Conservation (phyloP, 1,140 invertebrate genomes). For the Trialeurodes vaporariorum region DNA sequence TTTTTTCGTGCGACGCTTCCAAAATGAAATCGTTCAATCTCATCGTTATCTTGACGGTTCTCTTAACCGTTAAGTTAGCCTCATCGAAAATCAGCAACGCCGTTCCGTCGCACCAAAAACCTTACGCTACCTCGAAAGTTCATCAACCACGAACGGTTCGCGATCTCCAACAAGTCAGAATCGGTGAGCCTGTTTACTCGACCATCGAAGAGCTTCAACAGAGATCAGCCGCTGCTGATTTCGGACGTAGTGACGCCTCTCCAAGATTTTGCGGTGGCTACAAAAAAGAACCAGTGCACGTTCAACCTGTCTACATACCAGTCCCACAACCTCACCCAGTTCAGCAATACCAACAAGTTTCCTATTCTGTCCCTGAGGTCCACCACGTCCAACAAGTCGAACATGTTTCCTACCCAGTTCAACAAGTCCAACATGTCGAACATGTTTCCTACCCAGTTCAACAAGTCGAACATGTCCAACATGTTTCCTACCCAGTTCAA, state of each 20-base stretch:
- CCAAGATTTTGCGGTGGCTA: background rate
- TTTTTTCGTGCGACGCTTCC: background rate
- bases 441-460: background rate
- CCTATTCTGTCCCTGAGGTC: background rate
- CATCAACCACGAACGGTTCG: background rate
- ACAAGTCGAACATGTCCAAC: background rate
- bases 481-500: background rate
- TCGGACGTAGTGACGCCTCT: background rate
- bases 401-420: background rate
- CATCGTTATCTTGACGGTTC: background rate
- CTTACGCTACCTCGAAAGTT: background rate
- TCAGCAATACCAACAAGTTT: background rate
- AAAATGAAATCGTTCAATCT: background rate
- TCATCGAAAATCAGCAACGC: background rate
- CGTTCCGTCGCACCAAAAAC: background rate
- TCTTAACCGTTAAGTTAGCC: background rate
- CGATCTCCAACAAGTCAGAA: background rate
- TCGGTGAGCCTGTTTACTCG: too few relatives aligned
- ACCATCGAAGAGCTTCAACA: background rate
- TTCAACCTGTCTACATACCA: background rate
- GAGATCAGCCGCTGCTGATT: background rate
- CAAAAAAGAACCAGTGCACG: background rate
- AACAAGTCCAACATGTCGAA: background rate
- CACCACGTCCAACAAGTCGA: background rate
- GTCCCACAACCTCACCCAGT: background rate